A percentile compares a stretch with the other conserved stretches of the same genome.
These are phyloP conservation scores for Parazoanthus darwini DNA, from an alignment of 92 coral and sea anemone genomes.

Conservation along the genomic window DNA sequence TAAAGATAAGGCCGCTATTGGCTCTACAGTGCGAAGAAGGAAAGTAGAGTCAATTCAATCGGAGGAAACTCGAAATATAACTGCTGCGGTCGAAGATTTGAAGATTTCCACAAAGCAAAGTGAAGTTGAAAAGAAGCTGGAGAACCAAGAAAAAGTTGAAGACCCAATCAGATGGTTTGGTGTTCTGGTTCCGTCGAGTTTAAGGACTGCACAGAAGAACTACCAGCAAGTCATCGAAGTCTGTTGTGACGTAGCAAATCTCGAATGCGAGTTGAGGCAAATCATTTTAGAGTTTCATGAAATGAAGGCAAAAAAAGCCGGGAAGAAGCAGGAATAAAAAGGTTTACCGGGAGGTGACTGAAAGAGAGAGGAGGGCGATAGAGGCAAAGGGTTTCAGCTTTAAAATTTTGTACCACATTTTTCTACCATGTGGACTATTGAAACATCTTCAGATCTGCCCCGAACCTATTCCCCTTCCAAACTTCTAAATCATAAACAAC, in stretches of 20 bases:
- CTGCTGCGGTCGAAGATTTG: constrained; percentile 50
- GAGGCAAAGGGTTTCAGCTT: no score
- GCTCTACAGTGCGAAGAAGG: constrained; percentile 40
- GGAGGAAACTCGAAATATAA: constrained; percentile 39
- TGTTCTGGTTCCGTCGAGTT: constrained; percentile 84
- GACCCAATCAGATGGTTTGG: constrained; percentile 98
- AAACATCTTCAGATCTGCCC: no score
- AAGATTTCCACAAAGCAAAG: background rate
- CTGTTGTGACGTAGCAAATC: constrained; percentile 73
- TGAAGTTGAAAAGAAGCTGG: background rate
- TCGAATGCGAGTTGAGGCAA: constrained; percentile 67
- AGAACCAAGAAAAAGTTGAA: constrained; percentile 38
- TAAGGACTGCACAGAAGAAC: constrained; percentile 77
- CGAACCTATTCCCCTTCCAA: no score
- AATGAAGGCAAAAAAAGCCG: constrained; percentile 54
- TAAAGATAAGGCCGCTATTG: constrained; percentile 29
- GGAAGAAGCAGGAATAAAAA: constrained; percentile 3
- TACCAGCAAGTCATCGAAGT: constrained; percentile 78
- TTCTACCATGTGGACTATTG: no score
- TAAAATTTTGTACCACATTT: no score
- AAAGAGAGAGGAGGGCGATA: background rate
- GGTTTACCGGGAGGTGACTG: no score
- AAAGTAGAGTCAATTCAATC: constrained; percentile 10
- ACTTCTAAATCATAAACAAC: no score
- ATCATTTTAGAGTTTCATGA: constrained; percentile 58